These are phyloP conservation scores for Pammene aurita DNA, from an alignment of 2,888 invertebrate species.

Conservation along the genomic window DNA sequence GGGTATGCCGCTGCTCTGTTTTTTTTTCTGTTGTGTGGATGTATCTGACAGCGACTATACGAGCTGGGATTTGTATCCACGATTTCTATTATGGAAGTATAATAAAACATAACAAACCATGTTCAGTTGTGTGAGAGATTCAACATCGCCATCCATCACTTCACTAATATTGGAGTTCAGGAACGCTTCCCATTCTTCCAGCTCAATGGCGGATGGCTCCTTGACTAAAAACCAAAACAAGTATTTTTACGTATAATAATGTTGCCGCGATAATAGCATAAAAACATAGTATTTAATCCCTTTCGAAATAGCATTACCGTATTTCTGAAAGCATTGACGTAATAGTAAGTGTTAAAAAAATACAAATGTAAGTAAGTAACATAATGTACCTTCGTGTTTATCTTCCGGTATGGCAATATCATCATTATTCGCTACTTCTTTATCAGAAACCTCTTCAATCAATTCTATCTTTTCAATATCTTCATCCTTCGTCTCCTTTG, in stretches of 20 bases:
- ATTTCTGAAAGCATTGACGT: too few species aligned
- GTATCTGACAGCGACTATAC: too few species aligned
- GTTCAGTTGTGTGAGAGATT: constrained; percentile 88
- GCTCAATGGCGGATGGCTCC: constrained; percentile 87
- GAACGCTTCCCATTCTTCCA: constrained; percentile 94
- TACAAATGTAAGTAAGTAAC: neutral
- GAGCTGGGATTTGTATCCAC: too few species aligned
- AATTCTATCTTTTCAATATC: constrained; percentile 74
- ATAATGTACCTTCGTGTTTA: constrained; percentile 63
- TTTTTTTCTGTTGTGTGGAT: too few species aligned
- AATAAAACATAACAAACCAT: constrained; percentile 73
- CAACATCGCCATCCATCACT: constrained; percentile 90
- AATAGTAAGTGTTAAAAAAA: too few species aligned
- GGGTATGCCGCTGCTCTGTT: too few species aligned
- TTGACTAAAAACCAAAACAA: constrained; percentile 59
- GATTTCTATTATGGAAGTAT: too few species aligned
- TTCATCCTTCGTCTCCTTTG: constrained; percentile 75
- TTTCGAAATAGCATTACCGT: too few species aligned
- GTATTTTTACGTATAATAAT: neutral
- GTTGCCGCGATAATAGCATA: too few species aligned
- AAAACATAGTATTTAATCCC: too few species aligned
- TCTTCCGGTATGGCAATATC: constrained; percentile 62
- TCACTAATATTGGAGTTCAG: constrained; percentile 91
- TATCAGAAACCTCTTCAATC: constrained; percentile 72
- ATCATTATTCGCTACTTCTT: constrained; percentile 74